A percentile compares a stretch with the other conserved stretches of the same genome.
Conservation (phyloP, 2,888 invertebrate species). For the Agrypnus murinus region DNA sequence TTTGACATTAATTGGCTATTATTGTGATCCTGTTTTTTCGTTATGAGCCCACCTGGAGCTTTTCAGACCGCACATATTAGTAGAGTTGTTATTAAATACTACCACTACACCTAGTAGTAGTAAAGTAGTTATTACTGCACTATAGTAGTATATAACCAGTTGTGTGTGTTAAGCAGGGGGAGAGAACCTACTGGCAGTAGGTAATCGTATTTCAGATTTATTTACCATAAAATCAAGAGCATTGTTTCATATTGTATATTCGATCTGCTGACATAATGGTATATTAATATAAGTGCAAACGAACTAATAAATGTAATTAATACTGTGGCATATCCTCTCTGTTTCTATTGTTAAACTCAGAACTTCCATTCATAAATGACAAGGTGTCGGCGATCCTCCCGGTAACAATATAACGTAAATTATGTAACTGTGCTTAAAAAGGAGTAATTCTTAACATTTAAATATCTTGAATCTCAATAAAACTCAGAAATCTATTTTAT, state of each 20-base stretch:
- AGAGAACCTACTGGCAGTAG: no score
- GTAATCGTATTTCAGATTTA: slow-evolving; percentile 5
- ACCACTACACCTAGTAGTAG: neutral
- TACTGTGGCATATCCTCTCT: neutral
- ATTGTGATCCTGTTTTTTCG: slow-evolving; percentile 16
- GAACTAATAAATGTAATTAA: slow-evolving; percentile 17
- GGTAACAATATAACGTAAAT: no score
- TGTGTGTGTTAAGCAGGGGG: no score
- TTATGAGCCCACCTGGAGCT: neutral
- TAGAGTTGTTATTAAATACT: neutral
- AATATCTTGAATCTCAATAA: no score
- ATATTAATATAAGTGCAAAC: slow-evolving; percentile 11
- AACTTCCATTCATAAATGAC: slow-evolving; percentile 1
- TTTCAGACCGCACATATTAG: neutral
- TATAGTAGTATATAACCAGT: no score
- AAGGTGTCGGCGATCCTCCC: no score
- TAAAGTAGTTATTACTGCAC: no score
- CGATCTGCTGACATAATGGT: slow-evolving; percentile 17
- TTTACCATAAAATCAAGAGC: slow-evolving; percentile 19
- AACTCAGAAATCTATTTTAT: no score
- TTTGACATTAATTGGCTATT: slow-evolving; percentile 33
- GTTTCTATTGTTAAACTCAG: neutral
- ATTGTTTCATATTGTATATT: slow-evolving; percentile 9
- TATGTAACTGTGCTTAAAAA: no score
- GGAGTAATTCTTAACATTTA: no score